Evolutionary conservation across 2,888 invertebrate species (phyloP), one percentile per base, ranked within the genome.

Genomic region (Ypsolopha scabrella): DNA sequence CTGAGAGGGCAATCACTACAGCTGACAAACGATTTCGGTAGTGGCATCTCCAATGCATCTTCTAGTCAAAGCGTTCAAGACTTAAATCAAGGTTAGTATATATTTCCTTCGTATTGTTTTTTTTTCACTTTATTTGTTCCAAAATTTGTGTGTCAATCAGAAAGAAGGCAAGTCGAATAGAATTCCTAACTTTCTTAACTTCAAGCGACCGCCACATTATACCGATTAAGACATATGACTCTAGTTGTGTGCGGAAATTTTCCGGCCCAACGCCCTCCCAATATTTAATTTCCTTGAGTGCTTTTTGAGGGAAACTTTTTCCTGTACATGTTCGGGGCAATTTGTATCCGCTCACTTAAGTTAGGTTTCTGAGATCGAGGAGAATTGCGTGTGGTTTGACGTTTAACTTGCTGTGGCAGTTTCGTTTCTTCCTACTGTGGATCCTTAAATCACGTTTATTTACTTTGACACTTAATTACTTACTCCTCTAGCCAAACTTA

Each of bases 21-120:
- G 64, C 89, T 92, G 61, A 91, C 90, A 54, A 81, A 72, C 60
- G 86, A 86, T 54, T 93, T 93, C 67, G 91, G 91, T 53, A 89
- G 89, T 64, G 91, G 90, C 57, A 91, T 91, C 50, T 94, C 94
- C 6, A 94, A 93, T 65, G 93, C 93, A 47, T 94, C 94, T 13
- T 94, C 94, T 33, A 94, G 94, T 67, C 91, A 94, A 65, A 94
- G 94, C 55, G 92, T 94, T 56, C 88, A 92, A 53, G 93, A 94
- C 63, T 88, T 91, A 51, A 92, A 92, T 67, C 88, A 89, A 75
- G 91, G 92, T 91, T 64, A 54, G 78, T 80, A 74, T 58, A 41
- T 24, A 52, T 47, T 34, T 41, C 48, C 41, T 55, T 50, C 53
- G 52, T 51, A 50, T 50, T 51, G 46, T 14, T 7, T 56, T 52